These are phyloP conservation scores for Drosophila triauraria DNA, from an alignment of 1,140 invertebrate genomes.

Conservation along the genomic window DNA sequence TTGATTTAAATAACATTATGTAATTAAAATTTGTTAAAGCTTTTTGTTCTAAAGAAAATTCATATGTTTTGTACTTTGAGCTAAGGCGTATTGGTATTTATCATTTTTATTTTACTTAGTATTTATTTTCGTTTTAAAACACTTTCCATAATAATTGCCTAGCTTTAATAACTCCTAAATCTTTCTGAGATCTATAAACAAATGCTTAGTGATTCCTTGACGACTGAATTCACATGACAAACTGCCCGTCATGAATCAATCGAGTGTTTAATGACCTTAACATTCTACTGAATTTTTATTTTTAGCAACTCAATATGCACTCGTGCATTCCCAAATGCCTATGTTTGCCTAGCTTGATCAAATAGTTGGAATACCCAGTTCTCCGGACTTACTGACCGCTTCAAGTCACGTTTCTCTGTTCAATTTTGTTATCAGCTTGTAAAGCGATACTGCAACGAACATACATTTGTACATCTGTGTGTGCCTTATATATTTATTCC, in stretches of 20 bases:
- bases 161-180: not conserved
- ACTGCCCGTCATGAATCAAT: constrained; percentile 30
- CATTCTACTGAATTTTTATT: constrained; percentile 27
- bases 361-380: constrained; percentile 32
- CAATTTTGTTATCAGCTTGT: constrained; percentile 41
- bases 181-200: not conserved
- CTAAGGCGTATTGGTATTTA: not conserved
- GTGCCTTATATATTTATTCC: constrained; percentile 7
- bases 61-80: not conserved
- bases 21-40: not conserved
- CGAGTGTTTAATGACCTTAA: constrained; percentile 34
- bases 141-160: not conserved
- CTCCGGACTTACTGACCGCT: constrained; percentile 2
- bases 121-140: not conserved
- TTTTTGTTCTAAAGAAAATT: not conserved
- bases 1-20: too few relatives aligned
- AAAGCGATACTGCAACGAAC: constrained; percentile 22
- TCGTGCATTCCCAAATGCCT: constrained; percentile 24
- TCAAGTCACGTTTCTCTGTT: constrained; percentile 45
- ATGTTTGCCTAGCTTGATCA: constrained; percentile 29
- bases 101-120: not conserved
- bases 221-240: constrained; percentile 3
- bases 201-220: not conserved
- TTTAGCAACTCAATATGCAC: constrained; percentile 28
- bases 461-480: constrained; percentile 1